Evolutionary conservation across 2,888 invertebrate species (phyloP).

Genomic region (Odontocerum albicorne): DNA sequence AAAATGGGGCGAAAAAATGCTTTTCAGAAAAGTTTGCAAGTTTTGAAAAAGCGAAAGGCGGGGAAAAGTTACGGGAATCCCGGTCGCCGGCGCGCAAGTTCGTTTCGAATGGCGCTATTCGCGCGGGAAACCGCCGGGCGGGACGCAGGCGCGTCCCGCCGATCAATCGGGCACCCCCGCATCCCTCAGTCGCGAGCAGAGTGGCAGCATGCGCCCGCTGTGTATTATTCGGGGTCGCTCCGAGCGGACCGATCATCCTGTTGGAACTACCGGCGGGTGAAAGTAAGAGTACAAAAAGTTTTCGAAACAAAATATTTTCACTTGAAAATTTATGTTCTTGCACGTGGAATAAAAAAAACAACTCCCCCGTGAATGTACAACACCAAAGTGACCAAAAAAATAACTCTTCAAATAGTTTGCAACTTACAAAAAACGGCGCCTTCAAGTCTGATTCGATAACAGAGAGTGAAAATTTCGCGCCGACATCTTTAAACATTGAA

Average conservation of each 20-base stretch:
- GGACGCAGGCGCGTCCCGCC: conserved; percentile 47
- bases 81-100: conserved; percentile 12
- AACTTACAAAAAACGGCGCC: conserved; percentile 12
- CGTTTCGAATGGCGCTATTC: conserved; percentile 39
- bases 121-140: conserved; percentile 46
- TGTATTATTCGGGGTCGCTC: conserved; percentile 43
- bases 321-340: conserved; percentile 2
- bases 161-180: conserved; percentile 48
- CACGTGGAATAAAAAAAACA: not conserved
- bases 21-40: too few relatives aligned
- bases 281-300: conserved; percentile 27
- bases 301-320: conserved; percentile 15
- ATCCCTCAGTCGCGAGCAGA: conserved; percentile 43
- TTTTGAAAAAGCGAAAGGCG: conserved; percentile 17
- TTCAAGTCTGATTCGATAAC: conserved; percentile 4
- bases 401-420: conserved; percentile 5
- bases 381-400: not conserved
- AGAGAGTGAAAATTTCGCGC: conserved; percentile 7
- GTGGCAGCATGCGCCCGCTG: conserved; percentile 43
- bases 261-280: conserved; percentile 22
- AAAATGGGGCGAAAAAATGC: too few relatives aligned
- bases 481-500: not conserved
- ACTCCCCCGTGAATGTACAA: not conserved
- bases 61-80: conserved; percentile 15
- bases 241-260: conserved; percentile 35